These are phyloP conservation scores for Gallinago stenura DNA, from an alignment of 2,797 vertebrate species.

Conservation along the genomic window DNA sequence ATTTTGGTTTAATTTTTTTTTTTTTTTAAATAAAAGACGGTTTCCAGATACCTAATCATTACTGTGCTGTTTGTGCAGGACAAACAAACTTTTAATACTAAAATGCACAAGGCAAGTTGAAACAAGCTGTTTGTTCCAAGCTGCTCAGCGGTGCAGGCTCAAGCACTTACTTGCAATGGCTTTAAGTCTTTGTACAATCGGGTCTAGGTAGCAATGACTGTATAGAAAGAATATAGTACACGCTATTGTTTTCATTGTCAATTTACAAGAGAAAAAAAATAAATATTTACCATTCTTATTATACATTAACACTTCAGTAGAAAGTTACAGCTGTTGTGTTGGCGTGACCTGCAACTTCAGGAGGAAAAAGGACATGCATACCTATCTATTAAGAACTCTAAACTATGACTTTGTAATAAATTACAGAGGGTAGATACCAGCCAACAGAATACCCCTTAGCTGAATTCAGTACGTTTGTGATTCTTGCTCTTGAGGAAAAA, in stretches of 20 bases:
- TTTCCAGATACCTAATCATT: constrained; percentile 18
- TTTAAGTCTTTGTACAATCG: constrained; percentile 58
- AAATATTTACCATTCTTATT: constrained; percentile 70
- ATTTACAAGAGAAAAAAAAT: constrained; percentile 75
- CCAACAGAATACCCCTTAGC: constrained; percentile 23
- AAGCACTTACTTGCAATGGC: constrained; percentile 50
- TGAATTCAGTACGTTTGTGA: constrained; percentile 1
- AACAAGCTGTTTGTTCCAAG: constrained; percentile 25
- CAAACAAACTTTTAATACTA: constrained; percentile 24
- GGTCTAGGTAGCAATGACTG: constrained; percentile 56
- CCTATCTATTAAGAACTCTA: constrained; percentile 41
- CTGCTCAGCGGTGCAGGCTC: constrained; percentile 56
- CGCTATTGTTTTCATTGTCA: constrained; percentile 55
- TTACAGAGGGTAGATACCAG: constrained; percentile 51
- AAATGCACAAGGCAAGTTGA: constrained; percentile 33
- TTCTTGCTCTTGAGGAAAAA: not conserved
- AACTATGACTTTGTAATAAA: constrained; percentile 60
- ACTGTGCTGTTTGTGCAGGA: constrained; percentile 44
- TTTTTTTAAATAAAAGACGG: constrained; percentile 52
- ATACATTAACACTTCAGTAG: constrained; percentile 69
- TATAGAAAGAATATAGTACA: constrained; percentile 71
- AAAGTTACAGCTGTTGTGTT: constrained; percentile 63
- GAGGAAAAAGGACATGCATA: constrained; percentile 66
- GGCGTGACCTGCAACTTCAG: constrained; percentile 45
- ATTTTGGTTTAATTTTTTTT: not conserved